Conservation (phyloP, 1,140 invertebrate species). For the Brachionus asplanchnoidis region DNA sequence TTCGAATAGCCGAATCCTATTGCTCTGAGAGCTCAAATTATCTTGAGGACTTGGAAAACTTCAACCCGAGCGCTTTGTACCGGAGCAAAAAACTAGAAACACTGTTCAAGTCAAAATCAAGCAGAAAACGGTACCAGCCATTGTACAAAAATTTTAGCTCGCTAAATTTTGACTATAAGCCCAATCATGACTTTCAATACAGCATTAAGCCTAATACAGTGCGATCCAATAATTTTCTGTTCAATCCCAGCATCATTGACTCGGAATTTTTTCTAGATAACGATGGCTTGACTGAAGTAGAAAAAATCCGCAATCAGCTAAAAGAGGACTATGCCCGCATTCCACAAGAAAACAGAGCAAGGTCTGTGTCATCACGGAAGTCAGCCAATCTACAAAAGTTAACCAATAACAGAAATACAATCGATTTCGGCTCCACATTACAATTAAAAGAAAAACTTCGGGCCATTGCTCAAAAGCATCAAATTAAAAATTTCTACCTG, state of each 20-base stretch:
- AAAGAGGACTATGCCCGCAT: constrained; percentile 5
- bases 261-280: constrained; percentile 19
- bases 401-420: neutral
- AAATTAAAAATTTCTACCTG: constrained; percentile 18
- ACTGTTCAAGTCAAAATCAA: neutral
- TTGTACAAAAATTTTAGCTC: neutral
- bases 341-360: neutral
- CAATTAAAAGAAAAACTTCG: constrained; percentile 30
- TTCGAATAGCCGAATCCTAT: constrained; percentile 3
- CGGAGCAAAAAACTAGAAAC: constrained; percentile 5
- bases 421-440: neutral
- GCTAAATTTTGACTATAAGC: neutral
- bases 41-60: constrained; percentile 3
- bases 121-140: neutral
- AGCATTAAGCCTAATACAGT: neutral
- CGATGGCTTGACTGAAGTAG: constrained; percentile 7
- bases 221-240: neutral
- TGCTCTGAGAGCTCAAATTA: neutral
- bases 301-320: constrained; percentile 10
- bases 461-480: constrained; percentile 5
- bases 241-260: neutral
- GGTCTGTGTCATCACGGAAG: neutral
- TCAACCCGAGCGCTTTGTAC: constrained; percentile 20
- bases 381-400: neutral
- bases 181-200: neutral